Base-by-base conservation (phyloP, 2,113 vertebrate species). In the Clarias gariepinus region DNA sequence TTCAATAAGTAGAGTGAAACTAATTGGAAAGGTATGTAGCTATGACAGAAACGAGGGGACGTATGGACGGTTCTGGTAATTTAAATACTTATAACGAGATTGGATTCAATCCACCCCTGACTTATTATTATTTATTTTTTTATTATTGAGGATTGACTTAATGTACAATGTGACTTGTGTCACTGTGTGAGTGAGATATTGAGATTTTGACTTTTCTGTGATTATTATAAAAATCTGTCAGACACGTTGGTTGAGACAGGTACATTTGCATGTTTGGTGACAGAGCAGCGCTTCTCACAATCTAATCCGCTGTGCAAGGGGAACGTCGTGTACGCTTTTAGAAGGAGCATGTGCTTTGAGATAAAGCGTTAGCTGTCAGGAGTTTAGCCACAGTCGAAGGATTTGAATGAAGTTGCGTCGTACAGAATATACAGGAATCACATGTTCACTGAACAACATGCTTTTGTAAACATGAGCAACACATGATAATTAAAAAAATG, bases 191-290 rank as follows among this genome's bases (percentile, higher is more conserved):
- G 76, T 78, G n/a, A 58, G 3, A 19, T 80, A 58, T 41, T 23
- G 30, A 41, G 79, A 81, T 81, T 33, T 63, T 60, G 58, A 16
- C 30, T 25, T 25, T 30, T 80, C 55, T 80, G 18, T 60, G 57
- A 60, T 80, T 60, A 80, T 80, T 60, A 60, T 33, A 58, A 52
- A 58, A 57, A 60, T 19, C n/a, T n/a, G 79, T 13, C 79, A 81
- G 58, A 55, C n/a, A n/a, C 13, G 5, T 21, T 36, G 57, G 78
- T 28, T 7, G n/a, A 79, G 77, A 28, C 53, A 30, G 77, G 53
- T 33, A 19, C n/a, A 58, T 79, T 79, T 73, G 69, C 69, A 55
- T 81, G 58, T 81, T 23, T 36, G 28, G 58, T 63, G 58, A 60
- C 57, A 60, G 79, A 61, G 60, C 41, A 41, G 23, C 28, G 52